A percentile compares a stretch with the other conserved stretches of the same genome.
phyloP scores from a whole-genome alignment of 2,888 invertebrate genomes.

The Trachelus stipa region DNA sequence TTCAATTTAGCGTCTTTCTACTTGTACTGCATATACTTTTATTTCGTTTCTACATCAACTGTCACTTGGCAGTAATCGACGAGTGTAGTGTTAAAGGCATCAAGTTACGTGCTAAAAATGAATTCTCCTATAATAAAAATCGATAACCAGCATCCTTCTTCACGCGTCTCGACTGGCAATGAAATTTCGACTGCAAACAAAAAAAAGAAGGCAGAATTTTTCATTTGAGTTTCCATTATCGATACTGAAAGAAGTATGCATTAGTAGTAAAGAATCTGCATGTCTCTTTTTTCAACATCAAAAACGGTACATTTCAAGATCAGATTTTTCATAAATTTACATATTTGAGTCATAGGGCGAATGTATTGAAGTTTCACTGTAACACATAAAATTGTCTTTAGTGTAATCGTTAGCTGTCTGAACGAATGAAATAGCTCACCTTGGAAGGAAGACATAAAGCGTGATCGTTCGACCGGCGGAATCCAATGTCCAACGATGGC shows the following conservation, averaged over 20 bases:
- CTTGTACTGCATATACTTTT: neutral
- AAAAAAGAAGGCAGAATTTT: constrained; percentile 24
- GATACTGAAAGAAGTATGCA: constrained; percentile 57
- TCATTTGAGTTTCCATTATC: constrained; percentile 39
- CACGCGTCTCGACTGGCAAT: neutral
- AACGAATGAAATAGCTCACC: constrained; percentile 59
- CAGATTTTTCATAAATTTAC: neutral
- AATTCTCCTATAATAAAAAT: neutral
- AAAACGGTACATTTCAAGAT: neutral
- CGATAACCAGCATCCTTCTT: neutral
- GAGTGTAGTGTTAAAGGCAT: neutral
- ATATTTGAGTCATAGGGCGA: constrained; percentile 34
- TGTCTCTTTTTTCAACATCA: neutral
- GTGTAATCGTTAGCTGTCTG: constrained; percentile 18
- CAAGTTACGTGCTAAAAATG: neutral
- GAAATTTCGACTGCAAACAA: constrained; percentile 42
- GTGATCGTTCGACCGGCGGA: constrained; percentile 76
- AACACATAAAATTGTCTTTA: constrained; percentile 58
- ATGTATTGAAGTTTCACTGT: constrained; percentile 63
- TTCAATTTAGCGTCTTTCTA: neutral
- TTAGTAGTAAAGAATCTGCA: constrained; percentile 35
- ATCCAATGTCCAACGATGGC: constrained; percentile 81
- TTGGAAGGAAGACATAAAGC: constrained; percentile 83
- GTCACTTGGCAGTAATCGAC: neutral
- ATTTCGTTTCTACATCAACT: neutral